These are phyloP conservation scores for Oscheius sp. DNA, from an alignment of 2,888 invertebrate species.

Conservation along the genomic window DNA sequence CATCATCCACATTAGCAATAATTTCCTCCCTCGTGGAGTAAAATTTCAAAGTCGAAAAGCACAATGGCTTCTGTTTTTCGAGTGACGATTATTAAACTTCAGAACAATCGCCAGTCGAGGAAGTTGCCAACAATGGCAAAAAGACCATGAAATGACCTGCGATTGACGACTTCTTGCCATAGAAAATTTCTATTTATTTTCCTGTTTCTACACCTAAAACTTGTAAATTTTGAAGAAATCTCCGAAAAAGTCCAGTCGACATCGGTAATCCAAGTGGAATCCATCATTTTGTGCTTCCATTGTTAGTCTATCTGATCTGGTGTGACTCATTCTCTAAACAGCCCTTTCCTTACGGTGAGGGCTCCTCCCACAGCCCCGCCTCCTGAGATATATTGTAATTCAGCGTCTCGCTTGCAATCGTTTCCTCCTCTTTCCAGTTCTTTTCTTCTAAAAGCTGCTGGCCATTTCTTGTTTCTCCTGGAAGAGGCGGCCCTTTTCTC, in stretches of 20 bases:
- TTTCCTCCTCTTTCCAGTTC: not conserved
- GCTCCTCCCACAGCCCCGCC: slow-evolving; percentile 9
- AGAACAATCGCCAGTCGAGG: not conserved
- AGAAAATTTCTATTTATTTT: too few species aligned
- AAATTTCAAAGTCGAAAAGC: slow-evolving; percentile 7
- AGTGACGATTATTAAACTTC: not conserved
- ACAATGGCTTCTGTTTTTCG: not conserved
- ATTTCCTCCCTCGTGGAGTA: not conserved
- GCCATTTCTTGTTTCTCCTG: not conserved
- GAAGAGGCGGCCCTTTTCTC: not conserved
- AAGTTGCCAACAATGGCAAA: not conserved
- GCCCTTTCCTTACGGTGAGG: not conserved
- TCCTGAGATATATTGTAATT: not conserved
- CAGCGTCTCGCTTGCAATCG: not conserved
- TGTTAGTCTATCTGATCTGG: not conserved
- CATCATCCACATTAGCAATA: slow-evolving; percentile 16
- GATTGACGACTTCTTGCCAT: too few species aligned
- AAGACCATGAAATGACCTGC: too few species aligned
- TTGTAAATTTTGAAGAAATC: too few species aligned
- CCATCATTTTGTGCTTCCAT: not conserved
- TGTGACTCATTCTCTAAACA: not conserved
- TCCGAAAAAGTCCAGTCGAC: too few species aligned
- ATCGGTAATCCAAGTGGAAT: too few species aligned
- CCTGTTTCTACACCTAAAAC: too few species aligned
- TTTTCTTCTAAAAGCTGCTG: not conserved